Evolutionary conservation across 2,113 vertebrate genomes (phyloP), one percentile per base, ranked within the genome.

Genomic region (Rhynchopsitta pachyrhyncha): DNA sequence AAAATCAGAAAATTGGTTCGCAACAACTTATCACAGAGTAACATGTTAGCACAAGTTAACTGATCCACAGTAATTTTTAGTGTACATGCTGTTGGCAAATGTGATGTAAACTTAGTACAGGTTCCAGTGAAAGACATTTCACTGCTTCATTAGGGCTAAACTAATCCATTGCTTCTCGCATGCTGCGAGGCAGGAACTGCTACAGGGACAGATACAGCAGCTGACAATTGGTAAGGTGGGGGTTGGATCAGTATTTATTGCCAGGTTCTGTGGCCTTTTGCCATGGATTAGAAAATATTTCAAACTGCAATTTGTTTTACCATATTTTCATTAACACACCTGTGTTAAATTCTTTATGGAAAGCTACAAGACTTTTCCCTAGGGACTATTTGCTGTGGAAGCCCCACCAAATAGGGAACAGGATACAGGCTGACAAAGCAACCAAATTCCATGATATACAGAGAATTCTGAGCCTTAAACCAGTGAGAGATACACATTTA

Each of bases 11-110:
- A 95, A 96, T 76, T 66, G 84, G 47, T 92, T 97, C 23, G 8
- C 77, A 93, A 62, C 81, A 92, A 76, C 86, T 95, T 95, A 76
- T 44, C 93, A 41, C n/a, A 41, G 66, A 89, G 62, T 52, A 93
- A 93, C 91, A 64, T 57, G 89, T 68, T 91, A 84, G 91, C 91
- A 89, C 89, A 93, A 96, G 94, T 93, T 85, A 95, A 95, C 74
- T 76, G 89, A 91, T 89, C 89, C 84, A 73, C 86, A 93, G 89
- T 71, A 87, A 92, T 94, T 95, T 89, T 96, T 93, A 69, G 74
- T 37, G 62, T 73, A 75, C 76, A 37, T 73, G 81, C 78, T 95
- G 47, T 29, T 52, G 57, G 89, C 69, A 92, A 92, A 91, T 3
- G 39, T 64, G 69, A 89, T 87, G 81, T 62, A 94, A 95, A 95